Percentiles rank a stretch among this genome's conserved stretches.
Evolutionary conservation across 1,140 invertebrate species (phyloP).

Genomic region (Conus betulinus): DNA sequence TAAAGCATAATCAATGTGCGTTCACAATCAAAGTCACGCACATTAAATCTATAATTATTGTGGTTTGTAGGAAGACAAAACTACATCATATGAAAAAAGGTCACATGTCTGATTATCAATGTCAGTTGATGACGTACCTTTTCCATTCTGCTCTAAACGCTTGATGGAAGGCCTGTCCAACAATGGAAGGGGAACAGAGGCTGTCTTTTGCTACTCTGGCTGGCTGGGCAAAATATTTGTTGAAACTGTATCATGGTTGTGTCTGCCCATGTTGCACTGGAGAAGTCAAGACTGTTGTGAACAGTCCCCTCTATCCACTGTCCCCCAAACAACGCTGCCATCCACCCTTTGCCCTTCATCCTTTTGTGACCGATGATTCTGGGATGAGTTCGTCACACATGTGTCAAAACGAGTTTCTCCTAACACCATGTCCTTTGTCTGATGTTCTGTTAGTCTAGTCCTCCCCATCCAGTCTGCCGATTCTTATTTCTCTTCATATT

Average conservation of each 20-base stretch:
- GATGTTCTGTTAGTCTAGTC: no score
- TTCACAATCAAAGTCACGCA: no score
- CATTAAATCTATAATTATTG: no score
- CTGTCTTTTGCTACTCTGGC: not conserved
- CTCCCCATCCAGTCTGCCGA: no score
- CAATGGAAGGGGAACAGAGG: no score
- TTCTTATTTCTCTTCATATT: no score
- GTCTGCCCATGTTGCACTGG: not conserved
- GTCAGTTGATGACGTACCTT: not conserved
- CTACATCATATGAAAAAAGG: no score
- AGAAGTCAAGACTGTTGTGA: not conserved
- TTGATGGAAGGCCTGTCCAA: not conserved
- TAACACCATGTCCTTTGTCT: no score
- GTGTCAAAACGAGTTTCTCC: not conserved
- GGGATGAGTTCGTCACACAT: not conserved
- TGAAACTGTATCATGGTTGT: no score
- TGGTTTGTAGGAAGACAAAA: no score
- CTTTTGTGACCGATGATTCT: not conserved
- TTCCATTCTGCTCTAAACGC: not conserved
- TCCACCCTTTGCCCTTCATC: not conserved
- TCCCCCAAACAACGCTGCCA: not conserved
- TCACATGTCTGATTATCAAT: not conserved
- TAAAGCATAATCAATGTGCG: no score
- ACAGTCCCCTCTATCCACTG: not conserved
- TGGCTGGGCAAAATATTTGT: no score